A percentile compares a stretch with the other conserved stretches of the same genome.
Evolutionary conservation across 2,888 invertebrate species (phyloP).

Genomic region (Drosophila robusta): DNA sequence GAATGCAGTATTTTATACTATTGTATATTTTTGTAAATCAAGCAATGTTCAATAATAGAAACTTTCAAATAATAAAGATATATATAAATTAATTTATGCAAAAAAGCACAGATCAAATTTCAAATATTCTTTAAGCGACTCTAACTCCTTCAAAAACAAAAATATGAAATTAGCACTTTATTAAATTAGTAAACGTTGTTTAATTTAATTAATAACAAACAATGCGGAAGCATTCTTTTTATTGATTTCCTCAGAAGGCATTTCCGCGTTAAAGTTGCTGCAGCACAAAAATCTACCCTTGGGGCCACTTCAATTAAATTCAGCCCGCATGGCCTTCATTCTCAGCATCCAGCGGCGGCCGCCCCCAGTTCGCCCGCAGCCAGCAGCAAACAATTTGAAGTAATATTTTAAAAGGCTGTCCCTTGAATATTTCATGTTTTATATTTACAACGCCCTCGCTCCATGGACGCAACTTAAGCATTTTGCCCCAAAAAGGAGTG

Average conservation of each 20-base stretch:
- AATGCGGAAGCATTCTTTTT: neutral
- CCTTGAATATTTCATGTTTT: slow-evolving; percentile 62
- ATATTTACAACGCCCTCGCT: slow-evolving; percentile 55
- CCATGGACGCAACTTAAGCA: slow-evolving; percentile 40
- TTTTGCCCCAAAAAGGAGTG: slow-evolving; percentile 17
- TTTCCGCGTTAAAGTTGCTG: neutral
- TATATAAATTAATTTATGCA: too few species aligned
- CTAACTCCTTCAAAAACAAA: too few species aligned
- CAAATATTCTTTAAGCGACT: too few species aligned
- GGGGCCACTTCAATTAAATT: slow-evolving; percentile 53
- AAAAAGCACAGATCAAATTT: too few species aligned
- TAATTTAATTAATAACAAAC: neutral
- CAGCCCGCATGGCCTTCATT: slow-evolving; percentile 15
- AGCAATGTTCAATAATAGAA: too few species aligned
- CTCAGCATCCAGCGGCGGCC: neutral
- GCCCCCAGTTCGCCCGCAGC: neutral
- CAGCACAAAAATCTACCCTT: neutral
- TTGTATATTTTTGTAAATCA: too few species aligned
- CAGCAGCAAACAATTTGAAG: slow-evolving; percentile 39
- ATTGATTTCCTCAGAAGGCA: slow-evolving; percentile 23
- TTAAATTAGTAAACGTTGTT: neutral
- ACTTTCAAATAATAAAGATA: too few species aligned
- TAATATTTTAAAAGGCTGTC: slow-evolving; percentile 73
- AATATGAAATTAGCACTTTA: too few species aligned
- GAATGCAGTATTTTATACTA: too few species aligned